Base-by-base conservation (phyloP, 2,113 vertebrate species). In the Erythrolamprus reginae region DNA sequence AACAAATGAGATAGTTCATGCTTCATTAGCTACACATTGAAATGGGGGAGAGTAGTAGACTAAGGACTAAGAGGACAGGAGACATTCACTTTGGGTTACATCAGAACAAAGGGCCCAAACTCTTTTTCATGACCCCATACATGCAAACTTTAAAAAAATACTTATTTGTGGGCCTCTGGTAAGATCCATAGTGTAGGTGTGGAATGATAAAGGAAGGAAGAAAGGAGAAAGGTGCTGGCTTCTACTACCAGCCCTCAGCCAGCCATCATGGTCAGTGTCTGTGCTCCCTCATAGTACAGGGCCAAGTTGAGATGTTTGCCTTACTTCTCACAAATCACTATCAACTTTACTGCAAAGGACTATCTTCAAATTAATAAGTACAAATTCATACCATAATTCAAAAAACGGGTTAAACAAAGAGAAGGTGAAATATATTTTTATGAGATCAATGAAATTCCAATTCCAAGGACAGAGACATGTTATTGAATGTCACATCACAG, bases 401-500 rank as follows among this genome's bases (percentile, higher is more conserved):
- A 10, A 84, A 83, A n/a, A 85, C 13, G 58, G 13, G 7, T 26
- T 17, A 91, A 61, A 33, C n/a, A 50, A 51, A 48, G 23, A 42
- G 28, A 47, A 23, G 4, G 48, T 87, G 82, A 91, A 19, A 48
- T 51, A 83, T 38, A n/a, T 88, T 52, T 53, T 83, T 33, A 91
- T 13, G 70, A 84, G 50, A 21, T 19, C 45, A 61, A 1, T 51
- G 21, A 24, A 33, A 45, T 91, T 88, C 24, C 65, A 88, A 50
- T 82, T 21, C 51, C 51, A 91, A 88, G 51, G 83, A 83, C 86
- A 88, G 28, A 88, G 28, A 13, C 65, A 58, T 58, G 51, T 24
- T 58, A 53, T 86, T 91, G 92, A 51, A 13, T 42, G 86, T 94
- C 89, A 89, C 17, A 65, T 89, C 51, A 90, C 0, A 24, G 92